phyloP scores from a whole-genome alignment of 2,113 vertebrate species.

The Atlantisia rogersi region DNA sequence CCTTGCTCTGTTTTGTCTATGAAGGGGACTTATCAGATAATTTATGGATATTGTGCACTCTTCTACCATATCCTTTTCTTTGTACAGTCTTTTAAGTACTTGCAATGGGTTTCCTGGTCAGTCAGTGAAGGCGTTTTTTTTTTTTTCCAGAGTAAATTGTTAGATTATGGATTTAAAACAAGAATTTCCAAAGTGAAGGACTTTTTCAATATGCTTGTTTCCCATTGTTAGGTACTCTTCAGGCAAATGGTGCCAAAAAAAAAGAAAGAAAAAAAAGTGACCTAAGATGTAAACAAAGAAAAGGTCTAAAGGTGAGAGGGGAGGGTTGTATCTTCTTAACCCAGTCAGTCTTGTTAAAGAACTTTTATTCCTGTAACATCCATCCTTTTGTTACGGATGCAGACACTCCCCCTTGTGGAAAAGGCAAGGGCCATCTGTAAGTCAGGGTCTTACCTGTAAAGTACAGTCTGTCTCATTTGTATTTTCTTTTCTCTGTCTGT shows the following conservation, averaged over 20 bases:
- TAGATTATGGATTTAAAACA: background rate
- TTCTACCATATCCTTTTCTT: background rate
- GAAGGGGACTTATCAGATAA: background rate
- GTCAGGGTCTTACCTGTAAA: background rate
- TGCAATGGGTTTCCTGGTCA: background rate
- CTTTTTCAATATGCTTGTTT: background rate
- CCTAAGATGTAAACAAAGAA: background rate
- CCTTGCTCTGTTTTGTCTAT: background rate
- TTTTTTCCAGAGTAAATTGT: background rate
- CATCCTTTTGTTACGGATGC: background rate
- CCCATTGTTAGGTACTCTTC: background rate
- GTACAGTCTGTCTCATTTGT: background rate
- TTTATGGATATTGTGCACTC: background rate
- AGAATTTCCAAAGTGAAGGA: background rate
- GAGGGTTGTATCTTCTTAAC: too few species aligned
- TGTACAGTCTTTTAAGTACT: background rate
- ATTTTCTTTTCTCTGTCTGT: background rate
- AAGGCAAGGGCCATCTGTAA: background rate
- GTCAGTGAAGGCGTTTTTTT: background rate
- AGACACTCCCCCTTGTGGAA: background rate
- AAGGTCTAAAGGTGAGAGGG: too few species aligned
- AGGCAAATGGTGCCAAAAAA: background rate
- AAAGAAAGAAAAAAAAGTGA: background rate
- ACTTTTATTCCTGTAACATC: background rate
- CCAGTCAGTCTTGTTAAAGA: background rate